Evolutionary conservation across 2,113 vertebrate genomes (phyloP), one percentile per base, ranked within the genome.

Genomic region (Marcusenius ussheri): DNA sequence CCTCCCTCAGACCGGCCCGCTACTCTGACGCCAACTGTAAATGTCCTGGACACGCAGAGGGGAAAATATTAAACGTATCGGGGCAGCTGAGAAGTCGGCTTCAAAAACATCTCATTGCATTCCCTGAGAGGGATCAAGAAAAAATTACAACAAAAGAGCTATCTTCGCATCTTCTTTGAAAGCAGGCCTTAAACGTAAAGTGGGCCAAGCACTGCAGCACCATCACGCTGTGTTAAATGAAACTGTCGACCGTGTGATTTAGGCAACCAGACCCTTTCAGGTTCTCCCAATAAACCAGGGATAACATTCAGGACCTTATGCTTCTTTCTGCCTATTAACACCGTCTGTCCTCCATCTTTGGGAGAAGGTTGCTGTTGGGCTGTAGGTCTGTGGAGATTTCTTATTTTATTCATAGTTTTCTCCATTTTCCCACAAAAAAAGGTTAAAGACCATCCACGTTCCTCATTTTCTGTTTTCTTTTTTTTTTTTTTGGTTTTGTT

Each of bases 11-110:
- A 98, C 98, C 97, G 96, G 96, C 95, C 95, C 95, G 97, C 96
- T 96, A 96, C 96, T 95, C 98, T 98, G 98, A 98, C 97, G 98
- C 98, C 97, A 96, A 97, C 97, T 98, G 97, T 98, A 97, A 98
- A 98, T 96, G 97, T 97, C 97, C 97, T 97, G 97, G 97, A 98
- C 97, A 96, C 96, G 95, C 96, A 94, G 96, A 97, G 97, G 97
- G 97, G 98, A 99, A 99, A 99, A 98, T 97, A 98, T 98, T 96
- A 97, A 97, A 95, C 95, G 92, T 95, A 94, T 91, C 93, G 91
- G 91, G 94, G 95, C 93, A 77, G 95, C 96, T 94, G 39, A 80
- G 70, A 89, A 90, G 66, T 84, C 70, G 83, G 89, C 66, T 92
- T 89, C 47, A 91, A 90, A 89, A 77, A 89, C 45, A 80, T 92